A percentile compares a stretch with the other conserved stretches of the same genome.
phyloP scores from a whole-genome alignment of 1,140 invertebrate genomes.

The Brachystomella parvula region DNA sequence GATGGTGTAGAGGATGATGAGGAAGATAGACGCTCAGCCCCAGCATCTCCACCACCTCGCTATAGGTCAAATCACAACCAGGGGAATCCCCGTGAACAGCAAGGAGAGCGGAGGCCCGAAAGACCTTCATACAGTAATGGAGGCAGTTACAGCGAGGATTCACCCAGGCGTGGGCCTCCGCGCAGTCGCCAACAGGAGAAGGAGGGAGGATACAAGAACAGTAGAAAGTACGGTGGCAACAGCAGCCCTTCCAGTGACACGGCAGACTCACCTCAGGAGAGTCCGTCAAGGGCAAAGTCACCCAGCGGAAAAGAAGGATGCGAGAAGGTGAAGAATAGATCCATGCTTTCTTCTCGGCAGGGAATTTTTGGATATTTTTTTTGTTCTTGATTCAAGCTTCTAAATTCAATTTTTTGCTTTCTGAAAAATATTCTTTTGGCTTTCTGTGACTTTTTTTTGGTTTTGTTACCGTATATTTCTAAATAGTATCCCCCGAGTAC shows the following conservation, averaged over 20 bases:
- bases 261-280: constrained; percentile 8
- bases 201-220: not conserved
- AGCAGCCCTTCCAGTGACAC: constrained; percentile 1
- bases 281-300: constrained; percentile 16
- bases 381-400: not conserved
- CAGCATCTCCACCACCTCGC: not conserved
- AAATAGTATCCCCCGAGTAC: no score
- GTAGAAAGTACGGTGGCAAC: not conserved
- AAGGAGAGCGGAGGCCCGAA: constrained; percentile 12
- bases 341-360: not conserved
- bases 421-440: not conserved
- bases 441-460: not conserved
- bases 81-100: constrained; percentile 15
- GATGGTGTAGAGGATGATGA: constrained; percentile 15
- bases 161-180: constrained; percentile 1
- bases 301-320: constrained; percentile 21
- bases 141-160: constrained; percentile 19
- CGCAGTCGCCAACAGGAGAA: constrained; percentile 1
- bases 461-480: not conserved
- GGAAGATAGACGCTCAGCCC: not conserved
- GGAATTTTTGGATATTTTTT: not conserved
- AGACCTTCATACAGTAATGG: constrained; percentile 17
- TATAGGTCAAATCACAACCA: constrained; percentile 34
- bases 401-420: no score
- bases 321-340: constrained; percentile 26